A percentile compares a stretch with the other conserved stretches of the same genome.
Evolutionary conservation across 2,113 vertebrate genomes (phyloP).

Genomic region (Myotis yumanensis): DNA sequence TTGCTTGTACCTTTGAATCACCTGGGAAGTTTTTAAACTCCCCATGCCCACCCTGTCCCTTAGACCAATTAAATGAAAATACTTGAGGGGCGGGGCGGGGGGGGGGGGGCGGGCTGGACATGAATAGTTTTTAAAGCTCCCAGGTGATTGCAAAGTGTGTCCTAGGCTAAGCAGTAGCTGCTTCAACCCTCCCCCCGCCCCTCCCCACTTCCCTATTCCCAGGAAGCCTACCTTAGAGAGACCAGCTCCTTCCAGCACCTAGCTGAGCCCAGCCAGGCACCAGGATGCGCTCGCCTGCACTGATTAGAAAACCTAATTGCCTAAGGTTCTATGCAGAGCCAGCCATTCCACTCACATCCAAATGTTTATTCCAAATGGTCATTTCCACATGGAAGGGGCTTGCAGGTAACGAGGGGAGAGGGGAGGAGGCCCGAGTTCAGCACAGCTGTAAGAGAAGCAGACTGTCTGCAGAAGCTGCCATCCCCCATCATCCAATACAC

Average conservation of each 20-base stretch:
- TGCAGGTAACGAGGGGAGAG: constrained; percentile 49
- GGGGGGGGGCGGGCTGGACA: neutral
- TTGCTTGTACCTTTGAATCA: neutral
- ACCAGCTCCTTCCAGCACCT: neutral
- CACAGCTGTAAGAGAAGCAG: neutral
- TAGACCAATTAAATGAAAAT: neutral
- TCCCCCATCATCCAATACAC: constrained; percentile 20
- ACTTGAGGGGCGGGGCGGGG: neutral
- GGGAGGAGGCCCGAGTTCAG: neutral
- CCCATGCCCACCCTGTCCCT: neutral
- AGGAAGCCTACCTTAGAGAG: constrained; percentile 12
- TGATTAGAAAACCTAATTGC: constrained; percentile 71
- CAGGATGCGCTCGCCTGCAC: neutral
- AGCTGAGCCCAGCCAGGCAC: constrained; percentile 9
- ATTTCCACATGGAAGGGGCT: constrained; percentile 72
- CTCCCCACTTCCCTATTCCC: neutral
- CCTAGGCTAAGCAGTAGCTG: neutral
- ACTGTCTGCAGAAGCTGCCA: constrained; percentile 18
- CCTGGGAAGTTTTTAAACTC: neutral
- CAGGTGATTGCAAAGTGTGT: neutral
- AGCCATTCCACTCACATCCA: constrained; percentile 71
- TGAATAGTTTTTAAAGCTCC: neutral
- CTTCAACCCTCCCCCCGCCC: neutral
- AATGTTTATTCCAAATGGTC: constrained; percentile 79
- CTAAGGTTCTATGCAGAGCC: constrained; percentile 60